Evolutionary conservation across 2,888 invertebrate genomes (phyloP), one percentile per base, ranked within the genome.

Genomic region (Drosophila leonis): DNA sequence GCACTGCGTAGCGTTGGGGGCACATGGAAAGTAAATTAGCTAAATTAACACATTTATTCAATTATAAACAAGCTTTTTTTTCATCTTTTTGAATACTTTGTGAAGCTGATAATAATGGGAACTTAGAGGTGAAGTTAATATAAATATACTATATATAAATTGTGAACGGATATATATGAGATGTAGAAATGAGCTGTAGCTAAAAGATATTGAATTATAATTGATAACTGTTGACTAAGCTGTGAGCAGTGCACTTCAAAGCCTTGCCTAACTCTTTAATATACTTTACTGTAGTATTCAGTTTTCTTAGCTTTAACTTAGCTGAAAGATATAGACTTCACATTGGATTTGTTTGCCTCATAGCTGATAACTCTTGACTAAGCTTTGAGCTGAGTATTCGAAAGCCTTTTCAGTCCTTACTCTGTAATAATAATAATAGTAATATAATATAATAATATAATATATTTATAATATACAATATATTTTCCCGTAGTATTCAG

Each of bases 31-130:
- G 44, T 20, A 35, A 65, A 37, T 64, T 20, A 18, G 48, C 18
- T 12, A 1, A 33, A 67, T 52, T 39, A 24, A 52, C 27, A 52
- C 39, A 54, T 66, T 62, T 15, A n/a, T 20, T 52, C 7, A 67
- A 67, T 44, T 44, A 27, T 8, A 18, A 51, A 29, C 3, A 35
- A n/a, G 7, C 13, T 39, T 8, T 12, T n/a, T 9, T 3, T 2
- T n/a, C 24, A 24, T 24, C 4, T 10, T 13, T 6, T 37, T 51
- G 33, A 35, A 2, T n/a, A n/a, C 18, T 49, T 29, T 49, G 31
- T 33, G 18, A 18, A 49, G 31, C 48, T 20, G 20, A 13, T 35
- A 15, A 52, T 52, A 35, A 35, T 35, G 31, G 18, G 33, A 18
- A 29, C 33, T 33, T 29, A 1, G 12, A 18, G 29, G n/a, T n/a